Percentiles rank a stretch among this genome's conserved stretches.
These are phyloP conservation scores for Corythoichthys haematopterus DNA, from an alignment of 2,113 vertebrate genomes.

Conservation along the genomic window DNA sequence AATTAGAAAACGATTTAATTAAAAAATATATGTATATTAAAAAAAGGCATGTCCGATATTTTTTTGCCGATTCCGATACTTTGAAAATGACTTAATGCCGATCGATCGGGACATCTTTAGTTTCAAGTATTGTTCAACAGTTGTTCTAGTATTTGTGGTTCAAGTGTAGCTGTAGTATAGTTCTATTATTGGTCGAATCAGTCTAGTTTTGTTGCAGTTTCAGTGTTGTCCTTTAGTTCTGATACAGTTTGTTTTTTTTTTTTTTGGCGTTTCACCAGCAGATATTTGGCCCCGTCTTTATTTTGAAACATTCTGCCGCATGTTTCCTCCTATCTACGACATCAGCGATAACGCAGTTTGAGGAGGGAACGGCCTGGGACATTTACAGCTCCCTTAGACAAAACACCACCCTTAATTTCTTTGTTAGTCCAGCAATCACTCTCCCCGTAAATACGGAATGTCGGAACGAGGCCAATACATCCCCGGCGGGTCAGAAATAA, in stretches of 20 bases:
- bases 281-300: not conserved
- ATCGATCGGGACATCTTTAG: too few relatives aligned
- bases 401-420: not conserved
- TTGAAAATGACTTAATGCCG: too few relatives aligned
- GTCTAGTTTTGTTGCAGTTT: not conserved
- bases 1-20: too few relatives aligned
- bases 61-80: too few relatives aligned
- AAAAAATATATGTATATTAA: too few relatives aligned
- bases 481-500: constrained; percentile 23
- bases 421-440: not conserved
- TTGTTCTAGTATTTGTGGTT: not conserved
- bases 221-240: not conserved
- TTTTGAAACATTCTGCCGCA: not conserved
- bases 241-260: not conserved
- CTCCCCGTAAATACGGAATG: constrained; percentile 1
- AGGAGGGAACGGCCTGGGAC: not conserved
- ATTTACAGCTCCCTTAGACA: not conserved
- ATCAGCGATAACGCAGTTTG: not conserved
- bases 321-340: not conserved
- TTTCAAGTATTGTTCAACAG: too few relatives aligned
- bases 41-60: too few relatives aligned
- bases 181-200: not conserved
- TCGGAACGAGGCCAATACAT: constrained; percentile 44
- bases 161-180: too few relatives aligned
- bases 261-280: not conserved